Base-by-base conservation (phyloP, 2,113 vertebrate genomes). In the Corythornis madagascariensis region DNA sequence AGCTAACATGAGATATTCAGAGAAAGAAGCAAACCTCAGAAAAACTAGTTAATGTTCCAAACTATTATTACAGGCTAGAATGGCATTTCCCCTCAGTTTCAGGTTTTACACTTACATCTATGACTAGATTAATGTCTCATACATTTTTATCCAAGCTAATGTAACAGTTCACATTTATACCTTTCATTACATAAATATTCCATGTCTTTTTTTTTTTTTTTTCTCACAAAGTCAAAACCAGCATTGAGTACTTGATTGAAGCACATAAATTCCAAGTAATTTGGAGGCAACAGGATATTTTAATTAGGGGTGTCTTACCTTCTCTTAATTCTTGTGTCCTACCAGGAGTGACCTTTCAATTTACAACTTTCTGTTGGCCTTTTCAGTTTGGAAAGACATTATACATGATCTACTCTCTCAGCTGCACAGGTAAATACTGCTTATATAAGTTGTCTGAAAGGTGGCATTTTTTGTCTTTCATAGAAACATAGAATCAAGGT, bases 271-370 rank as follows among this genome's bases (percentile, higher is more conserved):
- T 21, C 22, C 3, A 31, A 45, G 55, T 88, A 90, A 80, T 92
- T 86, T 91, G 78, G 50, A 97, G 28, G 80, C 48, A 60, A 70
- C 43, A 38, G 86, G 20, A 59, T 88, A 57, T 79, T 94, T 96
- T 97, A 93, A 94, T 97, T 95, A 92, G 50, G 31, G 43, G 73
- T 65, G 69, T 33, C 71, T 94, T 93, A 95, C 83, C 78, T 95
- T 74, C 83, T 95, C 86, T 92, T n/a, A 83, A 60, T 95, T 78
- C 77, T 53, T 80, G 59, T 93, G 52, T 93, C 78, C 61, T 61
- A 95, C 71, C n/a, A 95, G 55, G 70, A 94, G 61, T 95, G 86
- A 97, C 95, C 92, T 97, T 97, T 97, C 59, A 81, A 65, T 97
- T 97, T 97, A 96, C 48, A 97, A 28, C 52, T 95, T 97, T 93